Evolutionary conservation across 2,797 vertebrate genomes (phyloP).

Genomic region (Streptopelia turtur): DNA sequence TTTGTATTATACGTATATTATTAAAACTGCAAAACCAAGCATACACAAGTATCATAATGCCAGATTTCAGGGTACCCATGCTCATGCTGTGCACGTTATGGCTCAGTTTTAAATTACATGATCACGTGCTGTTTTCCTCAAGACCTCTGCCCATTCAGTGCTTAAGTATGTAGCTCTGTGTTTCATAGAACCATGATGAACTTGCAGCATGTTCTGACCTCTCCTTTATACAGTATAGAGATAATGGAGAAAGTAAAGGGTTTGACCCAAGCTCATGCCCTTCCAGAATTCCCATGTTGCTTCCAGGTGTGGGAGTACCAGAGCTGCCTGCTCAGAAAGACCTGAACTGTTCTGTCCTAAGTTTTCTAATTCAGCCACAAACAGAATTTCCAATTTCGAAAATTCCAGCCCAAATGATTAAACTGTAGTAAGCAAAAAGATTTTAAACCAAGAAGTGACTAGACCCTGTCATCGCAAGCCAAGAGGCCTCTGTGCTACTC

Average conservation of each 20-base stretch:
- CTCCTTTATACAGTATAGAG: not conserved
- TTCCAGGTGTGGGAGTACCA: not conserved
- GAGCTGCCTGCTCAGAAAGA: not conserved
- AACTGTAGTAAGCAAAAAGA: not conserved
- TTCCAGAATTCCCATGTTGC: not conserved
- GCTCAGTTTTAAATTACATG: not conserved
- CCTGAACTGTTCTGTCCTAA: not conserved
- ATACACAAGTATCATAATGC: not conserved
- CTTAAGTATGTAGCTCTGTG: not conserved
- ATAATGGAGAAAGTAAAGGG: not conserved
- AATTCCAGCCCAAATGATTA: not conserved
- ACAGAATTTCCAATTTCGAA: not conserved
- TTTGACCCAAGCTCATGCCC: not conserved
- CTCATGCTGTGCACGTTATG: not conserved
- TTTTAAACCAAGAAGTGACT: not conserved
- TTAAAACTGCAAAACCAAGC: not conserved
- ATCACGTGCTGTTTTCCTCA: not conserved
- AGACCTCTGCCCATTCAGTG: not conserved
- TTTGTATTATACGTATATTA: not conserved
- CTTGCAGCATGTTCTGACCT: not conserved
- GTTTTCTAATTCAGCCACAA: not conserved
- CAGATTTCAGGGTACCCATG: not conserved
- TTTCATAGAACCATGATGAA: not conserved
- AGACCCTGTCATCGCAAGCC: not conserved
- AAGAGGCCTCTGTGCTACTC: not conserved